Evolutionary conservation across 2,888 invertebrate species (phyloP), one percentile per base, ranked within the genome.

Genomic region (Eristalis pertinax): DNA sequence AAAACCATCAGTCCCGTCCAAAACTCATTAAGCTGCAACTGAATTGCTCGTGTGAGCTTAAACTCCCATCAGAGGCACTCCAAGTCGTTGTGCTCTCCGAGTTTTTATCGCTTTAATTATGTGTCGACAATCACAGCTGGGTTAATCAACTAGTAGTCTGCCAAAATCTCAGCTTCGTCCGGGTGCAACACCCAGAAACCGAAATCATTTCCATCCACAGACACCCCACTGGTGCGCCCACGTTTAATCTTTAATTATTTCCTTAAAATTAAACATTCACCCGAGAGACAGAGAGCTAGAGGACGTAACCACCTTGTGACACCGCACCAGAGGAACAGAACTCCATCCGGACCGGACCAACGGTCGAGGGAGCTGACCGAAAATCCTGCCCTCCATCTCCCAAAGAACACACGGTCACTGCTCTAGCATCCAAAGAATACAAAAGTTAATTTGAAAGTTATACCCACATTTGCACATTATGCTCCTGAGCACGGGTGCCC

Each of bases 381-480:
- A 24, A 24, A 13, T 11, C 41, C 64, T n/a, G 13, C 60, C 72
- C 41, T 50, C 26, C 64, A 41, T 29, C 64, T 56, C 35, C 32
- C 64, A 13, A 4, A 24, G 41, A 32, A 43, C 63, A 58, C 43
- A 58, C 64, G 26, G 10, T 64, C 65, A 32, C 60, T 50, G 58
- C n/a, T 24, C 58, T 64, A 32, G 60, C 56, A 80, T 64, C 72
- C 72, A 63, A 73, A 64, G 85, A 85, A 77, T 85, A 80, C 78
- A 82, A 86, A 86, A 86, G 86, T 82, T 86, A 86, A 86, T 86
- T 86, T 78, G 70, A 70, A 86, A 82, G 82, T 86, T 86, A 78
- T 86, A 81, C 82, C 82, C 86, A 82, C 82, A 82, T 82, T 86
- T 82, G 77, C 86, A 82, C 86, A 78, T 85, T 85, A 73, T 73